A percentile compares a stretch with the other conserved stretches of the same genome.
phyloP scores from a whole-genome alignment of 2,888 invertebrate genomes.

The Nezara viridula region DNA sequence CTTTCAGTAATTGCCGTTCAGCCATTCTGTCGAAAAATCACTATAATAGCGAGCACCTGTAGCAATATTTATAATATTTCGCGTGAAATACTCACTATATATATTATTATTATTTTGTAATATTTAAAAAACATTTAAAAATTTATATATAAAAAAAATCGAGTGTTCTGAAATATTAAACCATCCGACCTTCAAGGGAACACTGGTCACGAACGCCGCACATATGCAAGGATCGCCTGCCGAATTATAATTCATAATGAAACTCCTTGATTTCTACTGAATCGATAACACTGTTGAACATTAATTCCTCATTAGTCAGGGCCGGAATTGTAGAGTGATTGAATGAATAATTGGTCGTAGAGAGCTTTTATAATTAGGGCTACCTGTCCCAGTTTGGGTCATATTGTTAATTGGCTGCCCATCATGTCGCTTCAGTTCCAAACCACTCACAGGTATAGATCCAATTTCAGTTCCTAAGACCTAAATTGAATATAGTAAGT shows the following conservation, averaged over 20 bases:
- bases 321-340: not conserved
- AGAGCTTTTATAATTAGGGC: constrained; percentile 18
- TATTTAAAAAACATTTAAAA: no score
- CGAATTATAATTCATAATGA: constrained; percentile 2
- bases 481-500: no score
- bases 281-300: not conserved
- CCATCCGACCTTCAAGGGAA: not conserved
- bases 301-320: not conserved
- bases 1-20: no score
- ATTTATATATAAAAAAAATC: no score
- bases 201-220: not conserved
- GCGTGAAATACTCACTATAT: no score
- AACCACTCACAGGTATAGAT: constrained; percentile 1
- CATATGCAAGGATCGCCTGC: not conserved
- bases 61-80: no score
- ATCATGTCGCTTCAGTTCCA: constrained; percentile 21
- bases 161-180: no score
- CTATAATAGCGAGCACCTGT: no score
- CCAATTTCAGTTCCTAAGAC: not conserved
- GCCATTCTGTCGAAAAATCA: no score
- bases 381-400: not conserved
- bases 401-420: not conserved
- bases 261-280: not conserved
- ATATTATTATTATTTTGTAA: no score
- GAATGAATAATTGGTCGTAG: not conserved